Base-by-base conservation (phyloP, 1,140 invertebrate species). In the Drosophila lini region DNA sequence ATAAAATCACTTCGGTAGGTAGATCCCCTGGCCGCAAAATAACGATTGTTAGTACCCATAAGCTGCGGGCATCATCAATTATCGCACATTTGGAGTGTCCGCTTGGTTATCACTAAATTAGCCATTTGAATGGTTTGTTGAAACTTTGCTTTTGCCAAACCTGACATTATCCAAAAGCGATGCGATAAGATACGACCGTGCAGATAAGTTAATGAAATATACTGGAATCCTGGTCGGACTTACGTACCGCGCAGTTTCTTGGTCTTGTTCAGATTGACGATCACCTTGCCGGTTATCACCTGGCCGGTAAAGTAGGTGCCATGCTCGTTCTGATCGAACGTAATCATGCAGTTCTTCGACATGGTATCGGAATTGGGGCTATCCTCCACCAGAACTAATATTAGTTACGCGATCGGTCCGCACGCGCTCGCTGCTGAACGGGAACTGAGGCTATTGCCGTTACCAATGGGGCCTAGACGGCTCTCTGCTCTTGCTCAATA, bases 261-360 rank as follows among this genome's bases (percentile, higher is more conserved):
- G 7, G 93, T 74, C 42, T 93, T 93, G 68, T 93, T 93, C 7
- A 93, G 76, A 47, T 88, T 91, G 22, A 94, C 65, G n/a, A 93
- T 77, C 28, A 94, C 92, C 76, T 91, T 92, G 34, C 94, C 94
- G 61, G 91, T 92, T 10, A 94, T 91, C 34, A 90, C 92, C 80
- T 94, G 93, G 13, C 94, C 94, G 25, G 93, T 93, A 88, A 93
- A 94, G 78, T 94, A 94, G 5, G 93, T 92, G 38, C 84, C 91
- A 25, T 92, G 91, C 15, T 93, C 93, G 80, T 93, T 94, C 69
- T 94, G 81, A 78, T 92, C 93, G 59, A 94, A 93, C 38, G 92
- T 84, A 56, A 94, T 93, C 61, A 91, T 81, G 81, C 93, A 93
- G 41, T 91, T 81, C 16, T 88, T 91, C 6, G 85, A 81, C 80